Base-by-base conservation (phyloP, 2,888 invertebrate species). In the Epistrophella euchroma region DNA sequence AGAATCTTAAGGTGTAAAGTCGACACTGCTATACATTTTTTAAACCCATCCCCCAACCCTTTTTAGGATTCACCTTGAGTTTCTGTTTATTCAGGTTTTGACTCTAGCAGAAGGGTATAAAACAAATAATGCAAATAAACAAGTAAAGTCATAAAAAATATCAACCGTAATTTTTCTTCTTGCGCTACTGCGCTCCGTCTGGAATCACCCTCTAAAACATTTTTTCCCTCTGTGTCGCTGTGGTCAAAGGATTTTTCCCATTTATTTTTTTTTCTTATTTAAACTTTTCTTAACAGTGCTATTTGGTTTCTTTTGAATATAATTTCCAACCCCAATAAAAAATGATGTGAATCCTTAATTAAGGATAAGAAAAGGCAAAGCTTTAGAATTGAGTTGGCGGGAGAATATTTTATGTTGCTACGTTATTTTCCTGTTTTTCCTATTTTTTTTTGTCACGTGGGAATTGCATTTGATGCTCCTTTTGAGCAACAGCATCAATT, bases 311-410 rank as follows among this genome's bases (percentile, higher is more conserved):
- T 90, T 92, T 92, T 91, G 91, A 92, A 91, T 92, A 92, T 92
- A 92, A 92, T 91, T 92, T 91, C 91, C 91, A 91, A 83, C 76
- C 76, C 90, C 91, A 92, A 92, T 91, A 92, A 92, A 92, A 92
- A 91, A 91, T 90, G 92, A 92, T 91, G 91, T 92, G 92, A 91
- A 92, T 91, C 91, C 90, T 90, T 91, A 92, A 92, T 91, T 91
- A 91, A 91, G 90, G 90, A 88, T 87, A 88, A 86, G 86, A 72
- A 88, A 88, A 72, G 25, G 71, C 66, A 84, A 71, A 71, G 75
- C 80, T 60, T 47, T 60, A 40, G 81, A 56, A 74, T 73, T 32
- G 32, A 77, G 43, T 50, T 28, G 55, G 19, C 56, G 58, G 73
- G 37, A 45, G 78, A 73, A 87, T 71, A 78, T 88, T 55, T 86